Evolutionary conservation across 2,797 vertebrate genomes (phyloP), one percentile per base, ranked within the genome.

Genomic region (Pseudochirops cupreus): DNA sequence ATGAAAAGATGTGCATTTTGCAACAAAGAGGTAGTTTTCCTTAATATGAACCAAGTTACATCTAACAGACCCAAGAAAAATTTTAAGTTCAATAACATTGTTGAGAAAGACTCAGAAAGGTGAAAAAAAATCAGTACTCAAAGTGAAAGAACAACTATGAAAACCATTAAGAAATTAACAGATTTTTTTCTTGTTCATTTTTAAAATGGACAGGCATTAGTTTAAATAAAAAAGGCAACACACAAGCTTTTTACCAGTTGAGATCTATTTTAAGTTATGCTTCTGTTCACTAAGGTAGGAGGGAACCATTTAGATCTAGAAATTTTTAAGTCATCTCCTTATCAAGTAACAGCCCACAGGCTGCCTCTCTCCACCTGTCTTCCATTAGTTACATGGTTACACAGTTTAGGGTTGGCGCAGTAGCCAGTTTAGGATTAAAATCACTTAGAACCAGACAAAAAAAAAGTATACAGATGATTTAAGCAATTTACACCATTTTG

Each of bases 301-400:
- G 56, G 62, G 54, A 96, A 91, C 54, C 29, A 12, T 58, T n/a
- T 21, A 52, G 92, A 97, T 74, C 46, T 95, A 94, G 56, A 95
- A 95, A 95, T 58, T 89, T 91, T 93, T 91, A 90, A 92, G 91
- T 91, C 87, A 1, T 97, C 97, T 97, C 95, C 97, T 96, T 67
- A 94, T 94, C 97, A 46, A 98, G 96, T 93, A 93, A 95, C 90
- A 93, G 96, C 96, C 96, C 97, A 97, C 56, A 98, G 95, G 92
- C 97, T 91, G 96, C 98, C 98, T 98, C 97, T 98, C 98, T 98
- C 97, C 97, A 98, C 97, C 97, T 46, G 95, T 98, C 97, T 97
- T 98, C 96, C 96, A 92, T 74, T 93, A 89, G 92, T 29, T 95
- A 92, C 74, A 46, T 46, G 21, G 9, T 82, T 82, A 82, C 39